These are phyloP conservation scores for Sericinus montela DNA, from an alignment of 2,888 invertebrate species.

Conservation along the genomic window DNA sequence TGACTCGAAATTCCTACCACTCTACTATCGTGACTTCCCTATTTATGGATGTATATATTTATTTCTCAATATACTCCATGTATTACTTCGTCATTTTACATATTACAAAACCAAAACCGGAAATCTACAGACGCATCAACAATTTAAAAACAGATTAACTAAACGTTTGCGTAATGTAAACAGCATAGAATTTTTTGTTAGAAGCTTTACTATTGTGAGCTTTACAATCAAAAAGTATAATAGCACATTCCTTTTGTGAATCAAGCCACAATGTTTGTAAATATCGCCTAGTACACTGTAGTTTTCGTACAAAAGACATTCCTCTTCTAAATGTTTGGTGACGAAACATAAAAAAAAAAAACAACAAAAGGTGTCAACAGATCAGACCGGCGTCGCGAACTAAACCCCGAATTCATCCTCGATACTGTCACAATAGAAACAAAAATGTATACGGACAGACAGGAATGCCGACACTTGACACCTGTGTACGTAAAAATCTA, in stretches of 20 bases:
- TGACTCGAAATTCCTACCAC: no score
- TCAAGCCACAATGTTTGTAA: conserved; percentile 1
- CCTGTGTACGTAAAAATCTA: conserved; percentile 27
- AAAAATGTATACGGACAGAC: conserved; percentile 21
- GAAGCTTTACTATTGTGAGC: neutral
- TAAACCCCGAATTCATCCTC: neutral
- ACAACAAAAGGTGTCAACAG: conserved; percentile 16
- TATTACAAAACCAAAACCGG: no score
- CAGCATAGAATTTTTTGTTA: neutral
- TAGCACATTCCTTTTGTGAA: neutral
- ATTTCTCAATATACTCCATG: no score
- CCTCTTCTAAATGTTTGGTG: neutral
- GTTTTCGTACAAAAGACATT: conserved; percentile 3
- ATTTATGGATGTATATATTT: no score
- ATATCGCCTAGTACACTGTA: conserved; percentile 1
- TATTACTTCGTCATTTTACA: no score
- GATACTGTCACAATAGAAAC: conserved; percentile 3
- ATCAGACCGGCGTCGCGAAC: neutral
- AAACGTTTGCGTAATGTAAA: neutral
- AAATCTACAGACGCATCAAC: no score
- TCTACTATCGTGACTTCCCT: no score
- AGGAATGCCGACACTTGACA: conserved; percentile 38
- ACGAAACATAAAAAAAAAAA: conserved; percentile 17
- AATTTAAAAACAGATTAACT: neutral
- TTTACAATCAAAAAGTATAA: neutral